These are phyloP conservation scores for Tretioscincus oriximinensis DNA, from an alignment of 2,113 vertebrate species.

Conservation along the genomic window DNA sequence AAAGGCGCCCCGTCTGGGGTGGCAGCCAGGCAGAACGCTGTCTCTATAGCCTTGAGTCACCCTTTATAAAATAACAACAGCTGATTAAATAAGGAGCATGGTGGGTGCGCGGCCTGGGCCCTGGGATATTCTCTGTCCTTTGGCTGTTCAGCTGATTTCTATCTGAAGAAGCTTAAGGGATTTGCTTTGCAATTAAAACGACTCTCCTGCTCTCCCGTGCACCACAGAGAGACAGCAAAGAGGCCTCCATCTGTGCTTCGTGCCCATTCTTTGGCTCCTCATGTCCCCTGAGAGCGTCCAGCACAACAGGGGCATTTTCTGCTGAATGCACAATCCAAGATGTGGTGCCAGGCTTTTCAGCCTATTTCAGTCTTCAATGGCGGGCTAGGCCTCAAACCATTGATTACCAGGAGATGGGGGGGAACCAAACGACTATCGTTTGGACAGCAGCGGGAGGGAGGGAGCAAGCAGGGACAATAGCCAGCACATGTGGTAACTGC, in stretches of 20 bases:
- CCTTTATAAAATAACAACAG: slow-evolving; percentile 51
- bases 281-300: not conserved
- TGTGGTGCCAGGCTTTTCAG: rapidly evolving
- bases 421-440: too few relatives aligned
- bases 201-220: slow-evolving; percentile 48
- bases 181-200: slow-evolving; percentile 66
- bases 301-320: not conserved
- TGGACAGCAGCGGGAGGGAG: too few relatives aligned
- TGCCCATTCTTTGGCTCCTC: rapidly evolving
- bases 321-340: rapidly evolving
- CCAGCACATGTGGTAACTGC: too few relatives aligned
- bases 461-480: too few relatives aligned
- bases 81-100: slow-evolving; percentile 38
- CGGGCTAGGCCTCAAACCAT: too few relatives aligned
- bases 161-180: slow-evolving; percentile 62
- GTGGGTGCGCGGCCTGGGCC: slow-evolving; percentile 6
- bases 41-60: slow-evolving; percentile 30
- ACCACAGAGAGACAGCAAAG: slow-evolving; percentile 1
- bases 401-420: too few relatives aligned
- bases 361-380: too few relatives aligned
- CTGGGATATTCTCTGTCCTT: slow-evolving; percentile 36
- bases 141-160: slow-evolving; percentile 48
- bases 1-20: slow-evolving; percentile 2
- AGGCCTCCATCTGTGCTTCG: not conserved
- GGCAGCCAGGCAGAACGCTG: slow-evolving; percentile 32